Conservation (phyloP, 2,797 vertebrate genomes). For the Lindbergichthys nudifrons region DNA sequence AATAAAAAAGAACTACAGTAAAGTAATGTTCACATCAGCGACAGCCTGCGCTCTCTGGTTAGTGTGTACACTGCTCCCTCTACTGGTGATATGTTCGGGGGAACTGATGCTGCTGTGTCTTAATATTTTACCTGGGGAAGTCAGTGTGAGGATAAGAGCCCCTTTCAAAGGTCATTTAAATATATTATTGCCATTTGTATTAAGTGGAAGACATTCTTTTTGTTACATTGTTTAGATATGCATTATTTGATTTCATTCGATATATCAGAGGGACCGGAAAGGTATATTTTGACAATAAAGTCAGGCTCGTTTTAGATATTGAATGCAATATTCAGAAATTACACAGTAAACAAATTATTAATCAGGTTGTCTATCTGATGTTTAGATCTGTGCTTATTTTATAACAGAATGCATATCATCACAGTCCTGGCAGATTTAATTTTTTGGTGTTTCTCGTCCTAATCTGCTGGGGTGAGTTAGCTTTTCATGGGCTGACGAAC, state of each 20-base stretch:
- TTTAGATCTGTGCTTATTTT: background rate
- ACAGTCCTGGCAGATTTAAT: conserved; percentile 12
- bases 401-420: background rate
- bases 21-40: conserved; percentile 18
- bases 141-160: background rate
- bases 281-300: background rate
- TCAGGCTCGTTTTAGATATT: background rate
- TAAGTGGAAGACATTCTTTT: background rate
- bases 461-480: conserved; percentile 75
- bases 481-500: conserved; percentile 96
- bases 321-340: background rate
- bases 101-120: conserved; percentile 24
- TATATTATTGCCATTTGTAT: background rate
- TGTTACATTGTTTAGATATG: background rate
- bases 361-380: background rate
- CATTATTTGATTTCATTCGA: background rate
- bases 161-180: background rate
- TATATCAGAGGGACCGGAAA: background rate
- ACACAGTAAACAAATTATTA: background rate
- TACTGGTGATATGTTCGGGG: conserved; percentile 63
- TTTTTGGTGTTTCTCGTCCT: background rate
- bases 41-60: conserved; percentile 20
- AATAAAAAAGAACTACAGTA: conserved; percentile 28
- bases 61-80: conserved; percentile 77
- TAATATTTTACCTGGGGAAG: background rate